Evolutionary conservation across 1,140 invertebrate genomes (phyloP), one percentile per base, ranked within the genome.

Genomic region (Teleogryllus occipitalis): DNA sequence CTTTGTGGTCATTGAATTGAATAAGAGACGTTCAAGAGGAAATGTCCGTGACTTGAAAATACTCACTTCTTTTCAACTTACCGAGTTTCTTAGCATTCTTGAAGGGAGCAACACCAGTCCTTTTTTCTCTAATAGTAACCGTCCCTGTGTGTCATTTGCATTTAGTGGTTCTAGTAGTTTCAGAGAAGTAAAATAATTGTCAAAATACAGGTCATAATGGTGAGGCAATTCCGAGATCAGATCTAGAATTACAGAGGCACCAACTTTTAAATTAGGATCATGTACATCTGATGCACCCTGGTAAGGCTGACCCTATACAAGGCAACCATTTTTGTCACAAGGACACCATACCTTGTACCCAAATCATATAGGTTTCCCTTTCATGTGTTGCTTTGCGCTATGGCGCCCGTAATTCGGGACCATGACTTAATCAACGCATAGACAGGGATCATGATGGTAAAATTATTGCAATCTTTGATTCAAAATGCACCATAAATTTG

Each of bases 321-420:
- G n/a, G 65, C 6, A 72, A 15, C 65, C 65, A 72, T 1, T n/a
- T 72, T n/a, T 72, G 6, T 72, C 65, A 72, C n/a, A 72, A 14
- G 6, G 6, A n/a, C 65, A 72, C 65, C 1, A 72, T 72, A 3
- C n/a, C n/a, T 72, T 72, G n/a, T 72, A 72, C 14, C 65, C 65
- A n/a, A 72, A 72, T n/a, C 65, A 3, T 15, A 72, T 72, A 14
- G 65, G 65, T 72, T 72, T 72, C 65, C 65, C 65, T 72, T 72
- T 72, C 14, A 72, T 72, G 65, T 72, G 65, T 72, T 72, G 65
- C n/a, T 72, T 72, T 72, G n/a, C 65, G n/a, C 65, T 72, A 72
- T 6, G 65, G 6, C n/a, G 65, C 6, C 14, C n/a, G 65, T 72
- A 72, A 72, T 6, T 1, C 14, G 65, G n/a, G 1, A 39, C 6